Evolutionary conservation across 2,888 invertebrate species (phyloP), one percentile per base, ranked within the genome.

Genomic region (Chrysopilus asiliformis): DNA sequence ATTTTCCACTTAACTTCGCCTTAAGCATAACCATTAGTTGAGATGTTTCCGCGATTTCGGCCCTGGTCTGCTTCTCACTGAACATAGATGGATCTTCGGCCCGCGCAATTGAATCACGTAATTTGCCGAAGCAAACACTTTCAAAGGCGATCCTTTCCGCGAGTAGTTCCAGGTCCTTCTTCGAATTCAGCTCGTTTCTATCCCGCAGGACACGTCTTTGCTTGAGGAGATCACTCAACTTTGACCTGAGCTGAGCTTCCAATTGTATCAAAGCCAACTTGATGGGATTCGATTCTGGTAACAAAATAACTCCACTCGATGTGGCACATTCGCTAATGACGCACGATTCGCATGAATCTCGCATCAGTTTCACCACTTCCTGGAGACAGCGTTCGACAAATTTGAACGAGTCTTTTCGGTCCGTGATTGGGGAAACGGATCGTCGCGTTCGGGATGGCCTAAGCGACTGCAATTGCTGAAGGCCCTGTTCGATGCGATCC

Each of bases 111-210:
- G 79, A 77, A 56, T 79, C 76, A 47, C 76, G 73, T 44, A 80
- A 72, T 50, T 76, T 68, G 43, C 74, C 70, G 40, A 80, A 71
- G 39, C 80, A 68, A 16, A 83, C 75, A 39, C 80, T 78, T 62
- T 86, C 84, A 56, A 78, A 84, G 1, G 85, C 83, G 14, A 85
- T 67, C 52, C 83, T 78, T 58, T 85, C 84, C 2, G 84, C 83
- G 37, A 83, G 62, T 36, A 84, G 67, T 51, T 79, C 76, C 44
- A 80, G 61, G 52, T 74, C 76, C 44, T 75, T 74, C 31, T 72
- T 69, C 40, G 72, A 72, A 36, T 79, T 76, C 44, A 82, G 66
- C 50, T 77, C 73, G 38, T 78, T 78, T 9, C 72, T 70, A 51
- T 77, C 74, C 45, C 74, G 68, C 16, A 83, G 62, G 34, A 68